Evolutionary conservation across 2,888 invertebrate genomes (phyloP).

Genomic region (Microctonus aethiopoides): DNA sequence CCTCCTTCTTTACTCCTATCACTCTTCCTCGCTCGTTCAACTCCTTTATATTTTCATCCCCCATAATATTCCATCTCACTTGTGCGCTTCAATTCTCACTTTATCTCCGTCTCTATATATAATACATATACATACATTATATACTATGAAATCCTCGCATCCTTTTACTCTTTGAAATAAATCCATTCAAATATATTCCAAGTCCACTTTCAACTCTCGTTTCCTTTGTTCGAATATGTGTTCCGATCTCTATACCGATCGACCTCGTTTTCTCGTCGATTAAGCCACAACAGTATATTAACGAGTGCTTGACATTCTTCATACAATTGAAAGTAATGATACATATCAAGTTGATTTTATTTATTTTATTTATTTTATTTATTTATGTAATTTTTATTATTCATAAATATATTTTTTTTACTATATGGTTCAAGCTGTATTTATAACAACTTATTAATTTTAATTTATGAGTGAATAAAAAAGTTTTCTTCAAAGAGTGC

Average conservation of each 20-base stretch:
- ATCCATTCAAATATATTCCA: conserved; percentile 2
- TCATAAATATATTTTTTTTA: background rate
- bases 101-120: background rate
- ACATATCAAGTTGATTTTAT: background rate
- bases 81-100: background rate
- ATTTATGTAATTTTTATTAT: background rate
- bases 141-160: background rate
- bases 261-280: conserved; percentile 5
- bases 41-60: background rate
- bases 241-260: background rate
- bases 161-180: background rate
- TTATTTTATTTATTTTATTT: background rate
- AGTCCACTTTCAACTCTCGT: background rate
- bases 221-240: conserved; percentile 1
- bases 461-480: background rate
- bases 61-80: background rate
- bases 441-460: background rate
- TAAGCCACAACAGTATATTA: background rate
- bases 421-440: background rate
- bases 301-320: background rate
- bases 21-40: background rate
- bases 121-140: background rate
- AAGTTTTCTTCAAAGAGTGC: background rate
- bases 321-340: background rate
- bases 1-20: background rate